Evolutionary conservation across 2,888 invertebrate genomes (phyloP).

Genomic region (Julus scanicus): DNA sequence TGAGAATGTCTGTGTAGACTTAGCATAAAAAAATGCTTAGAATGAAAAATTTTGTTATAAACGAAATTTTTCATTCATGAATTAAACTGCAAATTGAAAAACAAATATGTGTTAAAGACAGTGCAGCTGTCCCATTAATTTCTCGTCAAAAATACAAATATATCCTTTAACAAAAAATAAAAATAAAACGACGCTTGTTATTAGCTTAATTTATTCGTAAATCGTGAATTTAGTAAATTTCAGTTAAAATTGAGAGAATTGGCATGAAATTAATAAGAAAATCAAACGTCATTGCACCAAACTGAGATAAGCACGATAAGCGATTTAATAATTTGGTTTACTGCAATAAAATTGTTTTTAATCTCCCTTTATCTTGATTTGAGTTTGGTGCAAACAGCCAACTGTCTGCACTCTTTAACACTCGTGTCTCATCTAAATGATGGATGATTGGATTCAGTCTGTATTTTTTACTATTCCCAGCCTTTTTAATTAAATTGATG

Average conservation of each 20-base stretch:
- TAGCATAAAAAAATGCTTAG: no score
- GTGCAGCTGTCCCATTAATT: no score
- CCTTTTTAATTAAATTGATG: constrained; percentile 7
- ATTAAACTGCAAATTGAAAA: no score
- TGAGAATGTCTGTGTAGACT: no score
- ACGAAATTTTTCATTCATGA: no score
- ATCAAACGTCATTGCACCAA: neutral
- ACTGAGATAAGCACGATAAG: neutral
- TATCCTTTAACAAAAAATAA: neutral
- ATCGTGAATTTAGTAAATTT: constrained; percentile 10
- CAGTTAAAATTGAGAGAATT: neutral
- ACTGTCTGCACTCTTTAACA: neutral
- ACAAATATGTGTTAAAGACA: no score
- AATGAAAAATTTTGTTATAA: no score
- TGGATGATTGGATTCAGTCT: constrained; percentile 23
- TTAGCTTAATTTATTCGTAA: constrained; percentile 29
- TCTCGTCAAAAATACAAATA: neutral
- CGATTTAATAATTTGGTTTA: neutral
- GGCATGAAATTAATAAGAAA: neutral
- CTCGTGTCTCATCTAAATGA: neutral
- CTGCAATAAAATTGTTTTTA: neutral
- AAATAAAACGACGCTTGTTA: neutral
- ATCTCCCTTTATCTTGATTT: neutral
- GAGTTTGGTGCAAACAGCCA: neutral
- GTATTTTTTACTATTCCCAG: neutral